Percentiles rank a stretch among this genome's conserved stretches.
Evolutionary conservation across 2,888 invertebrate genomes (phyloP).

Genomic region (Aphidius colemani): DNA sequence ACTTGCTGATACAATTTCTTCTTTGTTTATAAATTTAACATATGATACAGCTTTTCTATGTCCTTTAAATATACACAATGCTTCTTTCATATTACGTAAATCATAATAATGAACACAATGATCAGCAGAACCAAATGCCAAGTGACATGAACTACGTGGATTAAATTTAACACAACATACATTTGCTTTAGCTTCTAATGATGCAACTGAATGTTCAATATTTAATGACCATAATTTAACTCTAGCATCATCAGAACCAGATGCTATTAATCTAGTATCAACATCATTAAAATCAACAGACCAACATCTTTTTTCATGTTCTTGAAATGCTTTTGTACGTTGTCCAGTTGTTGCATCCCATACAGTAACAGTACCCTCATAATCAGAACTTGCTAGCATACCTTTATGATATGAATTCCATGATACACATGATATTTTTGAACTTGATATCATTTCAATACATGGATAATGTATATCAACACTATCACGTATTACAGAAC

Average conservation of each 20-base stretch:
- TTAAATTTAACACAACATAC: conserved; percentile 95
- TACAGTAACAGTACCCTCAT: conserved; percentile 90
- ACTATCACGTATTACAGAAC: conserved; percentile 79
- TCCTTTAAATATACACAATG: conserved; percentile 82
- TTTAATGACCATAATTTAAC: conserved; percentile 94
- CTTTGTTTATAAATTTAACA: conserved; percentile 84
- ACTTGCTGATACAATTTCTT: conserved; percentile 88
- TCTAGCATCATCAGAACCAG: conserved; percentile 89
- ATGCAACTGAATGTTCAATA: conserved; percentile 82
- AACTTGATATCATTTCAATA: conserved; percentile 87
- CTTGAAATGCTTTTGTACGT: conserved; percentile 76
- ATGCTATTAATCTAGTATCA: conserved; percentile 87
- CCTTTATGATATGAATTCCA: conserved; percentile 92
- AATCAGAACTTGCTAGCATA: conserved; percentile 88
- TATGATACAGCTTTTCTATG: conserved; percentile 94
- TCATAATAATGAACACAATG: conserved; percentile 97
- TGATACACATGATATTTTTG: conserved; percentile 92
- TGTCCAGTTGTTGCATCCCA: conserved; percentile 88
- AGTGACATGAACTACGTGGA: conserved; percentile 80
- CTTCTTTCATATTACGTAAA: conserved; percentile 79
- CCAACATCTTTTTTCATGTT: conserved; percentile 96
- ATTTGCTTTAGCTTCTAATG: conserved; percentile 90
- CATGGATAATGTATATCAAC: conserved; percentile 92
- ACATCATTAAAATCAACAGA: conserved; percentile 93
- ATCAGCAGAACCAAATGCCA: conserved; percentile 96